Percentiles rank a stretch among this genome's conserved stretches.
Conservation (phyloP, 2,113 vertebrate genomes). For the Kryptolebias marmoratus region DNA sequence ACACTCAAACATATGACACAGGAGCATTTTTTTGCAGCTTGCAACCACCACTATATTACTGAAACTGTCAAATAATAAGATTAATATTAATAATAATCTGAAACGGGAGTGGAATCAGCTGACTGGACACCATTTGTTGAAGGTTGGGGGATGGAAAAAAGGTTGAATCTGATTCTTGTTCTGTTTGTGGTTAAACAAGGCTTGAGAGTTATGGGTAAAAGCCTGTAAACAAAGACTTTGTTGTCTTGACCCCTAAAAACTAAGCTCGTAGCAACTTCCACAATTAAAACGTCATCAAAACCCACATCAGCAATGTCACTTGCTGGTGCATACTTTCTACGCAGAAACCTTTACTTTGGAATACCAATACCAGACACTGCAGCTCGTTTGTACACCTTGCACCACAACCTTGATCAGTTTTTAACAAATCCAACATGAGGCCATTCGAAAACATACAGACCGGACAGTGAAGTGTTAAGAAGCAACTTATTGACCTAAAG, state of each 20-base stretch:
- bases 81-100: background rate
- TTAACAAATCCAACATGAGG: background rate
- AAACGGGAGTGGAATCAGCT: conserved; percentile 39
- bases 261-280: conserved; percentile 63
- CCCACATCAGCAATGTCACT: conserved; percentile 63
- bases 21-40: background rate
- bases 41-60: conserved; percentile 5
- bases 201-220: conserved; percentile 60
- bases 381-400: conserved; percentile 23
- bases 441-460: background rate
- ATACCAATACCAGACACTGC: conserved; percentile 4
- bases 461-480: conserved; percentile 1
- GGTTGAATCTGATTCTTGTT: conserved; percentile 30
- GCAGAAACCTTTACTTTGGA: conserved; percentile 49
- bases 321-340: conserved; percentile 27
- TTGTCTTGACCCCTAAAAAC: conserved; percentile 61
- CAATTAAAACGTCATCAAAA: conserved; percentile 55
- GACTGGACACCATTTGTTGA: conserved; percentile 33
- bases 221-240: conserved; percentile 65
- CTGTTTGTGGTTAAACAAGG: conserved; percentile 75
- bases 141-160: background rate
- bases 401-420: background rate
- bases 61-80: conserved; percentile 2
- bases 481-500: conserved; percentile 17
- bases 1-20: conserved; percentile 5